A percentile compares a stretch with the other conserved stretches of the same genome.
Conservation (phyloP, 2,888 invertebrate species). For the Meloe dianella region DNA sequence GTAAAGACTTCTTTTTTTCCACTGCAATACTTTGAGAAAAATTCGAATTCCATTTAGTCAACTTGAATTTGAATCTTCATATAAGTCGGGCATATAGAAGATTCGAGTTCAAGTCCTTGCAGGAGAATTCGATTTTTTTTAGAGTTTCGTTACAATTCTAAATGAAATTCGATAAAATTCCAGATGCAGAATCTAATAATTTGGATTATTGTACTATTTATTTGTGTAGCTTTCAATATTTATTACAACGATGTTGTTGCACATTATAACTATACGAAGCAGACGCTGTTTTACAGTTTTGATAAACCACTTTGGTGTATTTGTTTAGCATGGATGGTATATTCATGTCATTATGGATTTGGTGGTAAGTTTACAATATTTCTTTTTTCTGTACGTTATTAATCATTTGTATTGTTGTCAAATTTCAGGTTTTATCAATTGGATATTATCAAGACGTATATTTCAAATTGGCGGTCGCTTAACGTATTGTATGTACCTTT, state of each 20-base stretch:
- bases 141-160: background rate
- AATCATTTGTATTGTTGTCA: background rate
- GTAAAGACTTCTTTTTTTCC: background rate
- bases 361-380: constrained; percentile 16
- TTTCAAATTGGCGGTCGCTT: constrained; percentile 64
- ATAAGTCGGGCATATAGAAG: background rate
- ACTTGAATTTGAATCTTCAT: background rate
- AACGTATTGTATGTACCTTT: constrained; percentile 64
- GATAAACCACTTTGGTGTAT: constrained; percentile 25
- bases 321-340: constrained; percentile 26
- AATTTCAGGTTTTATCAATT: constrained; percentile 61
- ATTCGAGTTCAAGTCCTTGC: too few species aligned
- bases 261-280: constrained; percentile 19
- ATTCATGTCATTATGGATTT: constrained; percentile 25
- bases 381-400: constrained; percentile 23
- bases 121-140: background rate
- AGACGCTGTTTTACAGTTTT: constrained; percentile 24
- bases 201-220: constrained; percentile 19
- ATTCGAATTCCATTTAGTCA: background rate
- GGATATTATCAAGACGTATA: constrained; percentile 61
- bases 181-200: constrained; percentile 21
- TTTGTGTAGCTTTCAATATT: constrained; percentile 22
- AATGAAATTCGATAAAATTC: background rate
- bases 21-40: too few species aligned
- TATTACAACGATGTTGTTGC: constrained; percentile 21